phyloP scores from a whole-genome alignment of 1,140 invertebrate genomes.

The Micrasema longulum region DNA sequence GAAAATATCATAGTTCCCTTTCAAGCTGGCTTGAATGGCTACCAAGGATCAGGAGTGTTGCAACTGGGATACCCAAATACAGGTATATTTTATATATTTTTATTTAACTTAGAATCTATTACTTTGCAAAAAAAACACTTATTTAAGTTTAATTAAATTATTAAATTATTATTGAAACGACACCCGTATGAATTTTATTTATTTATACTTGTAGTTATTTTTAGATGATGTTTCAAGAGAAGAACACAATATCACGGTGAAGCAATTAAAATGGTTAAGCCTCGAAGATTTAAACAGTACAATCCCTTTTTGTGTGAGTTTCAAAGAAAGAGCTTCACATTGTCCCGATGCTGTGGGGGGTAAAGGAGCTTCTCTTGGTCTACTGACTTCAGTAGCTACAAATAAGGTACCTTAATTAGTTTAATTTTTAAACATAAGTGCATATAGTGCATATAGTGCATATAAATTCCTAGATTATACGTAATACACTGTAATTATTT shows the following conservation, averaged over 20 bases:
- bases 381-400: constrained; percentile 67
- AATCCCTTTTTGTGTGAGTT: constrained; percentile 59
- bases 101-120: too few species aligned
- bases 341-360: constrained; percentile 73
- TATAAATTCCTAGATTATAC: too few species aligned
- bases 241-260: constrained; percentile 21
- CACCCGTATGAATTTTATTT: too few species aligned
- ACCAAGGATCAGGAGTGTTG: constrained; percentile 51
- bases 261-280: constrained; percentile 14
- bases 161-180: too few species aligned
- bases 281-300: constrained; percentile 30
- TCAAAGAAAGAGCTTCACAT: constrained; percentile 63
- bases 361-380: constrained; percentile 78
- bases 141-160: too few species aligned
- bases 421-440: too few species aligned
- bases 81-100: constrained; percentile 20
- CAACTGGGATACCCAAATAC: constrained; percentile 46
- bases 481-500: too few species aligned
- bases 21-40: constrained; percentile 46
- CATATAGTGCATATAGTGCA: too few species aligned
- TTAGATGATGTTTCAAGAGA: constrained; percentile 8
- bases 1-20: constrained; percentile 51
- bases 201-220: background rate
- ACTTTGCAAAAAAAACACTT: too few species aligned
- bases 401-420: constrained; percentile 62